These are phyloP conservation scores for Eubasilissa regina DNA, from an alignment of 1,140 invertebrate genomes.

Conservation along the genomic window DNA sequence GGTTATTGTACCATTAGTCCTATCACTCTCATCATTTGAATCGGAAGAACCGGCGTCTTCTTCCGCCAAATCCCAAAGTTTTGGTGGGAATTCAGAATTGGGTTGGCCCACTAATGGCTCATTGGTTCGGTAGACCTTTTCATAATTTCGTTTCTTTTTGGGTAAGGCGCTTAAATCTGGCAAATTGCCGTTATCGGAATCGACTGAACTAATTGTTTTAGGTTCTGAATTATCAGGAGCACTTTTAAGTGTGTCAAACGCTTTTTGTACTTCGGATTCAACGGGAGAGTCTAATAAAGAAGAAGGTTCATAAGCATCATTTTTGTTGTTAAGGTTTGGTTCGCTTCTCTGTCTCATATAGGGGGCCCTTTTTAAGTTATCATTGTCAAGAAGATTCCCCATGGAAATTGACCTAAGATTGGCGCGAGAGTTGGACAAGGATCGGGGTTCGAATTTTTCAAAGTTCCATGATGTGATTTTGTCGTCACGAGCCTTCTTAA, in stretches of 20 bases:
- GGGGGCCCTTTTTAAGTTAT: constrained; percentile 11
- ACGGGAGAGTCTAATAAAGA: neutral
- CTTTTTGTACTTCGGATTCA: neutral
- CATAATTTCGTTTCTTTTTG: constrained; percentile 81
- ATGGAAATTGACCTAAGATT: constrained; percentile 72
- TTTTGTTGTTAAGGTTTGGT: constrained; percentile 37
- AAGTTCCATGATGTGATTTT: constrained; percentile 63
- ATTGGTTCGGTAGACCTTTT: constrained; percentile 85
- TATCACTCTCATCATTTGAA: constrained; percentile 74
- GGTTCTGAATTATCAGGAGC: neutral
- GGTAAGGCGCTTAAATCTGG: constrained; percentile 55
- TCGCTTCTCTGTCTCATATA: constrained; percentile 55
- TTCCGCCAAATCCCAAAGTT: constrained; percentile 83
- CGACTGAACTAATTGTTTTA: neutral
- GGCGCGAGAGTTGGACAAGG: constrained; percentile 73
- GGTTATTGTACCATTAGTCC: constrained; percentile 70
- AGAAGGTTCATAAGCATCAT: constrained; percentile 32
- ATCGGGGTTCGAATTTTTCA: constrained; percentile 68
- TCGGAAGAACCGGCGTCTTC: constrained; percentile 75
- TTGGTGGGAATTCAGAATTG: constrained; percentile 84
- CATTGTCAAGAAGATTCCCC: constrained; percentile 70
- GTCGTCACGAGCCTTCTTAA: constrained; percentile 69
- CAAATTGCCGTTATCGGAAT: constrained; percentile 63
- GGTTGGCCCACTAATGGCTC: constrained; percentile 86
- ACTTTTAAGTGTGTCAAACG: neutral